Conservation (phyloP, 2,888 invertebrate species). For the Nemapogon koenigi region DNA sequence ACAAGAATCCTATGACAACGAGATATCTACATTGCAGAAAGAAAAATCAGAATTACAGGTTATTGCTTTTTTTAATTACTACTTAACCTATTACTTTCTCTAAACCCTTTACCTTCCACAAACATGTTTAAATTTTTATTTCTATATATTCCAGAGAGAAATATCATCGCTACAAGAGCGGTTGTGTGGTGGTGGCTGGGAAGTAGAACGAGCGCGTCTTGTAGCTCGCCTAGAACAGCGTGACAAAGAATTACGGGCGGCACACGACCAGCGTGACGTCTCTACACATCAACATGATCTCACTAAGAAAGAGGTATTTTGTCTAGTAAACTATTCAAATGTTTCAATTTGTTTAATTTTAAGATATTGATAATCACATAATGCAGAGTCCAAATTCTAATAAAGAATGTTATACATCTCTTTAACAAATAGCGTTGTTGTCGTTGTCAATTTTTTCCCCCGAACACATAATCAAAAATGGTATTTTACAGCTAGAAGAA, state of each 20-base stretch:
- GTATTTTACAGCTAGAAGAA: constrained; percentile 72
- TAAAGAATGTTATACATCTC: not conserved
- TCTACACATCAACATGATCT: constrained; percentile 77
- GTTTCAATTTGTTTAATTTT: no score
- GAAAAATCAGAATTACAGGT: constrained; percentile 76
- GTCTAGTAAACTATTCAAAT: no score
- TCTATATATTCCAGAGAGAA: constrained; percentile 27
- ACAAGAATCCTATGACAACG: constrained; percentile 68
- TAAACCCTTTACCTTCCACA: not conserved
- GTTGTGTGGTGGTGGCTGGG: constrained; percentile 60
- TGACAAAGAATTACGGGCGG: constrained; percentile 73
- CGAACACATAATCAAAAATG: constrained; percentile 6
- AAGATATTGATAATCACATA: no score
- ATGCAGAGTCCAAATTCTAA: no score
- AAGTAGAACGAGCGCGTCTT: constrained; percentile 72
- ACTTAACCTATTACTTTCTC: not conserved
- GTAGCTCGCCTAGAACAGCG: constrained; percentile 76
- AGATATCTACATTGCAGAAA: constrained; percentile 74
- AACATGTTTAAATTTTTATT: not conserved
- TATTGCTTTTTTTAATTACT: constrained; percentile 12
- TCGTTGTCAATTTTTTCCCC: constrained; percentile 5
- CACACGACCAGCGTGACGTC: constrained; percentile 78
- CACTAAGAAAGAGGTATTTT: constrained; percentile 61
- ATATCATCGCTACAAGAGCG: constrained; percentile 55
- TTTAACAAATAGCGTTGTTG: not conserved